Conservation (phyloP, 2,888 invertebrate genomes). For the Quadroppia sp. region DNA sequence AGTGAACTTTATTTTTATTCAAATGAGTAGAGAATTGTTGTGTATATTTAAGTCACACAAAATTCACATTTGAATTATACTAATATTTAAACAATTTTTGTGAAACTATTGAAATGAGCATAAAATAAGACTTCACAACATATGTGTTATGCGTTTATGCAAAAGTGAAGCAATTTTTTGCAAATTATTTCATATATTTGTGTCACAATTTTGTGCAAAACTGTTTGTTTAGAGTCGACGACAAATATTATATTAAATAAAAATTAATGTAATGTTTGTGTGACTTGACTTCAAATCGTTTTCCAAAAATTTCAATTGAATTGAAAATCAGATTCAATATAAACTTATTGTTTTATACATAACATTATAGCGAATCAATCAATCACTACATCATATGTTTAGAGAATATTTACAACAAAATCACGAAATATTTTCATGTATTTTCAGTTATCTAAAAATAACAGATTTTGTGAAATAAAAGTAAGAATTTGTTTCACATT, state of each 20-base stretch:
- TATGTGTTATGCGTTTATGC: background rate
- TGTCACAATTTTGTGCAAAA: background rate
- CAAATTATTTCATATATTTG: background rate
- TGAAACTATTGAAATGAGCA: background rate
- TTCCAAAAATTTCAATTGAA: background rate
- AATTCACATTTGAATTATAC: background rate
- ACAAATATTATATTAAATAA: background rate
- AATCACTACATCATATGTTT: background rate
- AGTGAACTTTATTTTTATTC: background rate
- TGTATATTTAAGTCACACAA: background rate
- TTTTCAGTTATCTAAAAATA: too few relatives aligned
- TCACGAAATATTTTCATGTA: too few relatives aligned
- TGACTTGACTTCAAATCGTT: background rate
- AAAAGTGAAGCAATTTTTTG: background rate
- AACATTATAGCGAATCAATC: background rate
- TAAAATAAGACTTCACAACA: background rate
- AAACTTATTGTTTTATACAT: background rate
- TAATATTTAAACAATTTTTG: too few relatives aligned
- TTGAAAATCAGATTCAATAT: background rate
- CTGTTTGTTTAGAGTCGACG: background rate
- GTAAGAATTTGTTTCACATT: too few relatives aligned
- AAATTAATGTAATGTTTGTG: background rate
- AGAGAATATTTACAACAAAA: background rate
- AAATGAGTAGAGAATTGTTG: background rate
- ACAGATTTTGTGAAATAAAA: too few relatives aligned